Evolutionary conservation across 1,140 invertebrate species (phyloP).

Genomic region (Octopus sinensis): DNA sequence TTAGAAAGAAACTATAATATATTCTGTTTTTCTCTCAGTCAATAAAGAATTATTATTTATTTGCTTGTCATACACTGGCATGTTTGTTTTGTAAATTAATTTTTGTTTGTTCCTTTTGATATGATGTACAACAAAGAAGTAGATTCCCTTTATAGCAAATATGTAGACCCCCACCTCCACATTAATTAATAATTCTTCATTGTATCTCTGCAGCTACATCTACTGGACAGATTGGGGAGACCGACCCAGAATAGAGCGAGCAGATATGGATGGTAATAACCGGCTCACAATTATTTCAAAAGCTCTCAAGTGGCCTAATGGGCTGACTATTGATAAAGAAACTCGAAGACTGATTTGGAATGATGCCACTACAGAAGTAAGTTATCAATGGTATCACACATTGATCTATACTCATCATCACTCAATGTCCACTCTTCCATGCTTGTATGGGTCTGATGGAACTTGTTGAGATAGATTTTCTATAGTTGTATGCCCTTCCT

Average conservation of each 20-base stretch:
- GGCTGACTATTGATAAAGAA: constrained; percentile 71
- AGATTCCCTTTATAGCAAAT: too few relatives aligned
- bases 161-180: too few relatives aligned
- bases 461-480: too few relatives aligned
- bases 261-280: constrained; percentile 86
- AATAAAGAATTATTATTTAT: too few relatives aligned
- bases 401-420: too few relatives aligned
- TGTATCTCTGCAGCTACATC: constrained; percentile 59
- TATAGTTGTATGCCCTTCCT: too few relatives aligned
- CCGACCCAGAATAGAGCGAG: constrained; percentile 90
- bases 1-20: not conserved
- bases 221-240: constrained; percentile 99
- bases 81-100: constrained; percentile 6
- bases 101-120: not conserved
- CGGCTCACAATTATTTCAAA: constrained; percentile 37
- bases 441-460: too few relatives aligned
- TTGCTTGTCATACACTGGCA: too few relatives aligned
- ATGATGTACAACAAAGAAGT: too few relatives aligned
- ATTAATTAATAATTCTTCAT: not conserved
- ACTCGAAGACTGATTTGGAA: constrained; percentile 88
- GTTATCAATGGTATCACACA: not conserved
- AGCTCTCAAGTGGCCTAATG: constrained; percentile 65
- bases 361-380: constrained; percentile 69
- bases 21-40: not conserved
- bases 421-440: too few relatives aligned